Base-by-base conservation (phyloP, 92 coral and sea anemone genomes). In the Porites rus region DNA sequence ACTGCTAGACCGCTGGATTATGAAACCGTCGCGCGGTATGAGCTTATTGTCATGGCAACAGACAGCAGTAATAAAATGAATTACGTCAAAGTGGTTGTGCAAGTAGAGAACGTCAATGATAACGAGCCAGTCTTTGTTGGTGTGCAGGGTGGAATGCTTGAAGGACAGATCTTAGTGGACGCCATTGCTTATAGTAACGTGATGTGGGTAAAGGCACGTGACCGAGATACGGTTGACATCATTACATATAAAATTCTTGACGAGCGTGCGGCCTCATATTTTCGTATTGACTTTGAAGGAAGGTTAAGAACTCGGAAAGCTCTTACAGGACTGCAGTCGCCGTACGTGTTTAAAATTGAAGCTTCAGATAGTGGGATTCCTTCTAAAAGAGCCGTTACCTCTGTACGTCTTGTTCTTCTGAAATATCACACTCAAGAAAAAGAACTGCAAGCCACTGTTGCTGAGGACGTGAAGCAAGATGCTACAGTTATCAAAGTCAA, bases 291-390 rank as follows among this genome's bases (percentile, higher is more conserved):
- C 74, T 38, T 62, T 0, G 74, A 77, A 28, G 99, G 99, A 16
- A 69, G 53, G 24, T 72, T 97, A 0, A 93, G 77, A 82, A 95
- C 91, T 20, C 83, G 56, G 60, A 87, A 76, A 75, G 51, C 80
- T 21, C 87, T 97, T 14, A 18, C 65, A 10, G 84, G 81, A 25
- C 86, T 93, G 0, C 82, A 89, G 78, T 84, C 90, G 25, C 94
- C 96, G 4, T 86, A 91, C 54, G 28, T 71, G 28, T 90, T 97
- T 54, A 84, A 62, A 64, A 98, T 97, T 64, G 87, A 89, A 43
- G 96, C 94, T 17, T 62, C 86, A 70, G 99, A 97, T 77, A 93
- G 77, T 50, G 98, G 93, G 10, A 89, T 83, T 77, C 96, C 99
- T 19, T 82, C 90, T 2, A 81, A 79, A 77, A 84, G 78, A 10